Percentiles rank a stretch among this genome's conserved stretches.
phyloP scores from a whole-genome alignment of 2,888 invertebrate genomes.

The Pyrgus malvae region DNA sequence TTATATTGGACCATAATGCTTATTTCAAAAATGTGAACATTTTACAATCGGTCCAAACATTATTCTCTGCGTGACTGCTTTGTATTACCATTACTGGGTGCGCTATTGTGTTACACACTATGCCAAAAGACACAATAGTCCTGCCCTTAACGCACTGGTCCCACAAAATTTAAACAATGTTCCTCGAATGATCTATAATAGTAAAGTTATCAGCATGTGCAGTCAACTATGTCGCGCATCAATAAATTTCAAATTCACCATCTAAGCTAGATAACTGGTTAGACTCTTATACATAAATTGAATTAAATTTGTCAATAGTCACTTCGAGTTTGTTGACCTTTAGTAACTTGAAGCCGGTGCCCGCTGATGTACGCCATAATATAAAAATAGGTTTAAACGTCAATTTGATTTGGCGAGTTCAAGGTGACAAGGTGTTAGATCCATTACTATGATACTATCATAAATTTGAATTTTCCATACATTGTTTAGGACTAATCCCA shows the following conservation, averaged over 20 bases:
- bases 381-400: conserved; percentile 36
- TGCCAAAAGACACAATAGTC: conserved; percentile 55
- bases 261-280: background rate
- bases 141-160: conserved; percentile 50
- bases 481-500: too few species aligned
- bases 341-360: background rate
- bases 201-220: conserved; percentile 35
- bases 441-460: too few species aligned
- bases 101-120: conserved; percentile 51
- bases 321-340: conserved; percentile 20
- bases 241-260: conserved; percentile 1
- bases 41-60: background rate
- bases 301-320: conserved; percentile 22
- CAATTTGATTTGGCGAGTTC: conserved; percentile 61
- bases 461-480: too few species aligned
- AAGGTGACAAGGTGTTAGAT: conserved; percentile 48
- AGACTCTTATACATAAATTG: conserved; percentile 1
- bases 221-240: conserved; percentile 8
- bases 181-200: conserved; percentile 35
- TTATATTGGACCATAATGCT: too few species aligned
- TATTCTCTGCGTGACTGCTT: conserved; percentile 54
- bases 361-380: background rate
- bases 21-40: background rate
- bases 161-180: conserved; percentile 55
- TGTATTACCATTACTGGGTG: conserved; percentile 49